These are phyloP conservation scores for Galbula dea DNA, from an alignment of 2,113 vertebrate genomes.

Conservation along the genomic window DNA sequence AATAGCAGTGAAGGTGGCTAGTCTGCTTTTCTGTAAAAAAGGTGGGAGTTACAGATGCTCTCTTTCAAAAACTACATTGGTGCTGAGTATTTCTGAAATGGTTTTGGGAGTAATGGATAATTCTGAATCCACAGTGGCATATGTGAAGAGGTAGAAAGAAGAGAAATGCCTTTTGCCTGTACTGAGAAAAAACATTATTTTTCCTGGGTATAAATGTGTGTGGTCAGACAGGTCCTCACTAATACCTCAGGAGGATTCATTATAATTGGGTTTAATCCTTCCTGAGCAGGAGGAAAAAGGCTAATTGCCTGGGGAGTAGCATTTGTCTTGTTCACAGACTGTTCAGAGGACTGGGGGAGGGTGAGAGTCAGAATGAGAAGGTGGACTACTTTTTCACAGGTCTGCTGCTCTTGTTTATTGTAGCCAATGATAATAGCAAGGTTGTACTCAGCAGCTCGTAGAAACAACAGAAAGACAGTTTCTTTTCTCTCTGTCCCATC, in stretches of 20 bases:
- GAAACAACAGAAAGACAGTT: not conserved
- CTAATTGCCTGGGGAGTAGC: not conserved
- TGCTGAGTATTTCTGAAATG: not conserved
- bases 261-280: constrained; percentile 20
- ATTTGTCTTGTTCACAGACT: not conserved
- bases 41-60: not conserved
- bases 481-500: not conserved
- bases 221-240: not conserved
- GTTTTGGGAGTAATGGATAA: not conserved
- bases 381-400: not conserved
- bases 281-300: not conserved
- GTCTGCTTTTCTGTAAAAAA: not conserved
- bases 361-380: not conserved
- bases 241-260: not conserved
- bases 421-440: not conserved
- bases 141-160: not conserved
- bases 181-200: not conserved
- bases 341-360: not conserved
- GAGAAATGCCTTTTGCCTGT: not conserved
- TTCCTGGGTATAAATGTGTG: not conserved
- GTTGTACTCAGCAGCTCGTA: not conserved
- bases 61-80: not conserved
- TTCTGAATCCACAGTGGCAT: not conserved
- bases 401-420: not conserved
- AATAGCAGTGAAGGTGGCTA: not conserved